Base-by-base conservation (phyloP, 1,140 invertebrate species). In the Pachypsylla venusta region DNA sequence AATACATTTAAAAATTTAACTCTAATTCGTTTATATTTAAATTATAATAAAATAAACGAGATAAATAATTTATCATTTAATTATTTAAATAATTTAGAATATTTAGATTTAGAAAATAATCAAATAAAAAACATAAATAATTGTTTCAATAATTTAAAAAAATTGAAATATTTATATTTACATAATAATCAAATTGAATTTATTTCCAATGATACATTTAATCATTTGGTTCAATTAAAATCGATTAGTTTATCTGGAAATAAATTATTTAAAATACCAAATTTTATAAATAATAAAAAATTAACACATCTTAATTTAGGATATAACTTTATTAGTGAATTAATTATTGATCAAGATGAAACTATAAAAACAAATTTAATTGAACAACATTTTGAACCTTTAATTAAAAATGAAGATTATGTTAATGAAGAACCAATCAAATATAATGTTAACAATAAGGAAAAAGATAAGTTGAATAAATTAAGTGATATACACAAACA, bases 251-350 rank as follows among this genome's bases (percentile, higher is more conserved):
- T 92, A 3, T 84, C 85, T 25, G 85, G 85, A 0, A 93, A 93
- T 70, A 80, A 79, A 67, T 76, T 93, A 59, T 79, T 76, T 53
- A 73, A 75, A 48, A 79, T 92, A 24, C 89, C 89, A 1, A 75
- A 77, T 0, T 68, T 93, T 20, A 75, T 75, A 63, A 77, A 81
- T 66, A 82, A 86, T 64, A 79, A 78, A 3, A 79, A 77, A 60
- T 73, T 93, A 40, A 76, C 84, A 13, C 88, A 91, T 70, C 75
- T 93, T 53, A 91, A 92, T 72, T 77, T 92, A 58, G 88, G 86
- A 25, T 90, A 92, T 67, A 93, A 93, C 69, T 80, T 80, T 63
- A 90, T 93, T 64, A 76, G 77, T 25, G 79, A 84, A 64, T 48
- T 48, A 48, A 79, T 93, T 54, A 75, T 79, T 65, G 67, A 69